Evolutionary conservation across 2,113 vertebrate genomes (phyloP).

Genomic region (Marmota flaviventris): DNA sequence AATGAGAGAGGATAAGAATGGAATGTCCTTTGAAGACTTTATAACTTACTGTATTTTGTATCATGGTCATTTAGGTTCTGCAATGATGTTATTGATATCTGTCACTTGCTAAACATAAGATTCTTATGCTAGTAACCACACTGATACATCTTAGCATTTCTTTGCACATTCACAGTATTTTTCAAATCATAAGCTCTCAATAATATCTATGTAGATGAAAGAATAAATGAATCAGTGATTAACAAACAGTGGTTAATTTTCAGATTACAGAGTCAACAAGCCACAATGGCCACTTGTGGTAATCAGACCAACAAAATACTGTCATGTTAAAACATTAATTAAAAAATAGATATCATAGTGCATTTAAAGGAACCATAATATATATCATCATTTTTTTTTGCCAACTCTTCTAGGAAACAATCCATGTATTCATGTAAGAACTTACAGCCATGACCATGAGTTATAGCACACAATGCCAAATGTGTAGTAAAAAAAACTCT

Average conservation of each 20-base stretch:
- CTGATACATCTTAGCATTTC: background rate
- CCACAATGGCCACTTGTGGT: background rate
- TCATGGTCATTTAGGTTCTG: background rate
- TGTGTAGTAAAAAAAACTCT: background rate
- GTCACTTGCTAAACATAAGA: background rate
- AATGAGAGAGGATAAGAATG: background rate
- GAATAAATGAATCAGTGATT: background rate
- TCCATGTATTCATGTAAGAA: background rate
- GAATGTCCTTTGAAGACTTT: background rate
- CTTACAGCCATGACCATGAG: background rate
- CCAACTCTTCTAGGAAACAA: background rate
- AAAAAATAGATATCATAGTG: background rate
- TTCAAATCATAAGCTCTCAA: background rate
- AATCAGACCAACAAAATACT: slow-evolving; percentile 3
- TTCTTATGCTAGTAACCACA: background rate
- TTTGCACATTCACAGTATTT: background rate
- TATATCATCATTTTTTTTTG: background rate
- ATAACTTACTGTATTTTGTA: background rate
- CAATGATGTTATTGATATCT: background rate
- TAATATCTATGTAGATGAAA: background rate
- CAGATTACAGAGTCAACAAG: background rate
- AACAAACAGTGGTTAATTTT: background rate
- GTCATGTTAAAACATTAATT: background rate
- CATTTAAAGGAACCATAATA: background rate
- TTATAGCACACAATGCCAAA: background rate